Evolutionary conservation across 2,888 invertebrate species (phyloP).

Genomic region (Agrypnus murinus): DNA sequence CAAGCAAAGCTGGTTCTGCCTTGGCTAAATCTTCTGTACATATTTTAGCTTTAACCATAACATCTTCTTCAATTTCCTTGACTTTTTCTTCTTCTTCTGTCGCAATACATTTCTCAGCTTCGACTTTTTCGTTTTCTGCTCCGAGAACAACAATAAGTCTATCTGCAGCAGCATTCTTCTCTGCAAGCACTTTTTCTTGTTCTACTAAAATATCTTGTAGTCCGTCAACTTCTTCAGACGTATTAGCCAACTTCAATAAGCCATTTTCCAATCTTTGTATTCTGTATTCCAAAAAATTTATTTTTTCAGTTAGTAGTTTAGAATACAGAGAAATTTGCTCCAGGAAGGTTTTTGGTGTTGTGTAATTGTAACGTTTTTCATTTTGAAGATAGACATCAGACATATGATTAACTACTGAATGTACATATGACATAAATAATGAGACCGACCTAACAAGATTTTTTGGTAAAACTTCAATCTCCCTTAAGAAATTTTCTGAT

Average conservation of each 20-base stretch:
- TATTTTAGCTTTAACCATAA: constrained; percentile 87
- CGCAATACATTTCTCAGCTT: constrained; percentile 88
- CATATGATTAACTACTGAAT: constrained; percentile 90
- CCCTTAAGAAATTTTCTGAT: constrained; percentile 86
- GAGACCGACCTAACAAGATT: constrained; percentile 80
- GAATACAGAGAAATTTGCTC: constrained; percentile 91
- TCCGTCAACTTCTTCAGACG: constrained; percentile 89
- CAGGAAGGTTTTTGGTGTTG: constrained; percentile 96
- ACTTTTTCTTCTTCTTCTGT: constrained; percentile 93
- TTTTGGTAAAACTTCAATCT: constrained; percentile 83
- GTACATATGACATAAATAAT: constrained; percentile 92
- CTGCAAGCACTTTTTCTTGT: constrained; percentile 80
- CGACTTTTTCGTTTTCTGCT: constrained; percentile 93
- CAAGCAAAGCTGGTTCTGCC: constrained; percentile 92
- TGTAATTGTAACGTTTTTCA: constrained; percentile 94
- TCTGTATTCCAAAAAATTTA: constrained; percentile 81
- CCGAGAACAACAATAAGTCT: constrained; percentile 90
- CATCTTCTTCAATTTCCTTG: constrained; percentile 90
- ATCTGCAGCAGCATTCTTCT: constrained; percentile 93
- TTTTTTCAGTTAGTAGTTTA: constrained; percentile 81
- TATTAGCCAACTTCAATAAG: constrained; percentile 88
- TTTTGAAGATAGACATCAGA: constrained; percentile 87
- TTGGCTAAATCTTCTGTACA: constrained; percentile 93
- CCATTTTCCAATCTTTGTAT: constrained; percentile 90
- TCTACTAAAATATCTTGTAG: constrained; percentile 84